phyloP scores from a whole-genome alignment of 2,888 invertebrate species.

The Rutpela maculata region DNA sequence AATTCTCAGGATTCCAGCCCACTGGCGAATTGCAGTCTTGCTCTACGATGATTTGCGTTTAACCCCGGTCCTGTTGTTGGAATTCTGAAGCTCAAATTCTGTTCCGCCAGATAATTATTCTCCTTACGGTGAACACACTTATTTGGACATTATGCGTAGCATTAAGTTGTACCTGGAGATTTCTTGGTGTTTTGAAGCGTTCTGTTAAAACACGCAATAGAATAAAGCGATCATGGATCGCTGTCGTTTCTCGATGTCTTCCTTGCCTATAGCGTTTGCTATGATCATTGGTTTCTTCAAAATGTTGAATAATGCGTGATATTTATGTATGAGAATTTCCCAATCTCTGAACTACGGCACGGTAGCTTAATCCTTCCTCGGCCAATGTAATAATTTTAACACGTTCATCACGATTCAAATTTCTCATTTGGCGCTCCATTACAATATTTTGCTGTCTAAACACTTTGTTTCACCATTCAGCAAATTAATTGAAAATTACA shows the following conservation, averaged over 20 bases:
- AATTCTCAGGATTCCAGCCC: no score
- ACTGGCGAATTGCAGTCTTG: no score
- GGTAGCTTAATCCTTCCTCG: no score
- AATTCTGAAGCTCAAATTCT: slow-evolving; percentile 6
- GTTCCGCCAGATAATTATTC: not conserved
- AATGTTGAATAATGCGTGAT: not conserved
- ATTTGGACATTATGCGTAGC: slow-evolving; percentile 5
- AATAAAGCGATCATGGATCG: not conserved
- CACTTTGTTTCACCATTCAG: no score
- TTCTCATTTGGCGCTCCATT: no score
- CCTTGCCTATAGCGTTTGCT: not conserved
- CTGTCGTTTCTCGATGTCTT: not conserved
- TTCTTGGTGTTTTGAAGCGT: not conserved
- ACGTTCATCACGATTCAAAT: no score
- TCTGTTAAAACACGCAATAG: not conserved
- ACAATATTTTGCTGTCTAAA: no score
- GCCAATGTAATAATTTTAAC: no score
- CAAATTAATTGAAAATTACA: no score
- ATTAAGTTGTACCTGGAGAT: slow-evolving; percentile 8
- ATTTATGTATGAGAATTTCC: not conserved
- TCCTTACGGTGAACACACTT: not conserved
- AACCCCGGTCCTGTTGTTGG: no score
- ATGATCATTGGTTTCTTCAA: no score
- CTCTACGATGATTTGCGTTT: no score
- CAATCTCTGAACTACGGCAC: not conserved